A percentile compares a stretch with the other conserved stretches of the same genome.
phyloP scores from a whole-genome alignment of 1,140 invertebrate species.

The Wasmannia auropunctata region DNA sequence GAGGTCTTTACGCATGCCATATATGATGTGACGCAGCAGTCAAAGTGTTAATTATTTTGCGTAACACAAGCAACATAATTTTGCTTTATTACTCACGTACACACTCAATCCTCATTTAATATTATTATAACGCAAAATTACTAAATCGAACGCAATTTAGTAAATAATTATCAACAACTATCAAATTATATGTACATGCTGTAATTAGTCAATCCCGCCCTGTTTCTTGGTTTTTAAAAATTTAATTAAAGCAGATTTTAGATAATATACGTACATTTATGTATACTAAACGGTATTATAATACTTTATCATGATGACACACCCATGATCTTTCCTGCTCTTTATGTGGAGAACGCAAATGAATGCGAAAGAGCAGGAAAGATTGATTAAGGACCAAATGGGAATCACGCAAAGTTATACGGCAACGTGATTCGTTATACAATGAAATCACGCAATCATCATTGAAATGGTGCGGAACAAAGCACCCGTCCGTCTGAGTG shows the following conservation, averaged over 20 bases:
- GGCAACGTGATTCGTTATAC: background rate
- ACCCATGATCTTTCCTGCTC: background rate
- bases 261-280: background rate
- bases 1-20: too few relatives aligned
- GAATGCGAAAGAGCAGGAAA: background rate
- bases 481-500: conserved; percentile 4
- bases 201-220: background rate
- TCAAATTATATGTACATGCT: background rate
- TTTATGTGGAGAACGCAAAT: background rate
- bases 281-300: conserved; percentile 3
- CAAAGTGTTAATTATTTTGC: background rate
- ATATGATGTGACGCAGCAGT: too few relatives aligned
- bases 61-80: background rate
- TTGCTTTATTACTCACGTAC: background rate
- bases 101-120: background rate
- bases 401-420: conserved; percentile 20
- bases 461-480: conserved; percentile 37
- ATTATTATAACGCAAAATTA: background rate
- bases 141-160: background rate
- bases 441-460: conserved; percentile 35
- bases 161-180: background rate
- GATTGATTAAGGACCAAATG: background rate
- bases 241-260: background rate
- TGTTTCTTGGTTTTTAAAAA: background rate
- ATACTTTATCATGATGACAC: background rate